Percentiles rank a stretch among this genome's conserved stretches.
phyloP scores from a whole-genome alignment of 2,797 vertebrate species.

The Buceros bicornis region DNA sequence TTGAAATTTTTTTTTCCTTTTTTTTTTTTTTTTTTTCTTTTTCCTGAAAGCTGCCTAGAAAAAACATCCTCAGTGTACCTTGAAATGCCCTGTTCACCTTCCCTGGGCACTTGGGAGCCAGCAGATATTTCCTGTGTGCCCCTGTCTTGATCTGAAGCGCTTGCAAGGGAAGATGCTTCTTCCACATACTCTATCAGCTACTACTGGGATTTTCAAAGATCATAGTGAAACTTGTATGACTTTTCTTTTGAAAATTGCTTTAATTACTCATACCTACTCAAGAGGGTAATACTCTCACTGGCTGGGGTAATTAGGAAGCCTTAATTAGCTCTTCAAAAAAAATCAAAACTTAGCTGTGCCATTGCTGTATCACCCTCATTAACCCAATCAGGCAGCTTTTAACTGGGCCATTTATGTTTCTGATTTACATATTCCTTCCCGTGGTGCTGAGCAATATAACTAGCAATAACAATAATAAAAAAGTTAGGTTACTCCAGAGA shows the following conservation, averaged over 20 bases:
- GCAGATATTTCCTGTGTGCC: rapidly evolving
- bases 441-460: constrained; percentile 52
- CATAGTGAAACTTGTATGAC: constrained; percentile 25
- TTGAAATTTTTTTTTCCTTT: neutral
- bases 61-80: rapidly evolving
- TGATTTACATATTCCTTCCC: constrained; percentile 77
- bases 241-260: constrained; percentile 47
- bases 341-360: constrained; percentile 60
- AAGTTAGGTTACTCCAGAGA: constrained; percentile 65
- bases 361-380: constrained; percentile 70
- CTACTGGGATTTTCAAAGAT: neutral
- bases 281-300: constrained; percentile 50
- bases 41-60: neutral
- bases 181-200: neutral
- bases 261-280: constrained; percentile 69
- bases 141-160: neutral
- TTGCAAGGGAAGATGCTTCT: neutral
- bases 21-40: neutral
- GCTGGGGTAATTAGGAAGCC: constrained; percentile 71
- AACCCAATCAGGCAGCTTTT: constrained; percentile 68
- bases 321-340: constrained; percentile 76
- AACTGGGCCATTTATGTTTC: constrained; percentile 65
- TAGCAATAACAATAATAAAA: constrained; percentile 71
- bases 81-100: neutral
- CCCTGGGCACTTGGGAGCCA: neutral